Evolutionary conservation across 2,797 vertebrate genomes (phyloP).

Genomic region (Intellagama lesueurii): DNA sequence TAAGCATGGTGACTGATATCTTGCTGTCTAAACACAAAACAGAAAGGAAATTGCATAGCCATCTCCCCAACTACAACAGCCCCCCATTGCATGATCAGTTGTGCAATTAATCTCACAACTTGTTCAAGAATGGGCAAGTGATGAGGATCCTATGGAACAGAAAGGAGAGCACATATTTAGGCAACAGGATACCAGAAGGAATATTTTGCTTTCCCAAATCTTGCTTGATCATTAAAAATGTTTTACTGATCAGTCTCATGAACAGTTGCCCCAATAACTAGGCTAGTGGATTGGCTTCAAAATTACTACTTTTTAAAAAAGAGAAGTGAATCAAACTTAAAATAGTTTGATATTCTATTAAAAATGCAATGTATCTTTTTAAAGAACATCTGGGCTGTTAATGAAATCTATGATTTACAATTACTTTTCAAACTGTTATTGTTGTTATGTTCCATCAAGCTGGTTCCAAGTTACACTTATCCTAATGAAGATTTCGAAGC

Average conservation of each 20-base stretch:
- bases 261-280: slow-evolving; percentile 10
- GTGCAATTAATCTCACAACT: too few relatives aligned
- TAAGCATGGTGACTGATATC: too few relatives aligned
- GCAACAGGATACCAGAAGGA: not conserved
- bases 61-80: too few relatives aligned
- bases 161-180: not conserved
- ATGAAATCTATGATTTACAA: not conserved
- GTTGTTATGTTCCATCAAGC: too few relatives aligned
- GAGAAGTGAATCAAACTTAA: slow-evolving; percentile 34
- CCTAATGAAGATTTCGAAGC: too few relatives aligned
- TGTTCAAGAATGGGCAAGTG: too few relatives aligned
- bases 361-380: slow-evolving; percentile 23
- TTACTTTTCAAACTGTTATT: too few relatives aligned
- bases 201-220: not conserved
- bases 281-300: slow-evolving; percentile 6
- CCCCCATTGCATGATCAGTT: too few relatives aligned
- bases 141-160: too few relatives aligned
- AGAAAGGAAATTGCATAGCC: too few relatives aligned
- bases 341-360: slow-evolving; percentile 44
- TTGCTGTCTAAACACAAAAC: too few relatives aligned
- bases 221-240: slow-evolving; percentile 16
- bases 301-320: slow-evolving; percentile 39
- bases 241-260: slow-evolving; percentile 20
- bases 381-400: not conserved
- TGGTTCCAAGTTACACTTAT: too few relatives aligned